phyloP scores from a whole-genome alignment of 2,797 vertebrate genomes.

The Gobionotothen gibberifrons region DNA sequence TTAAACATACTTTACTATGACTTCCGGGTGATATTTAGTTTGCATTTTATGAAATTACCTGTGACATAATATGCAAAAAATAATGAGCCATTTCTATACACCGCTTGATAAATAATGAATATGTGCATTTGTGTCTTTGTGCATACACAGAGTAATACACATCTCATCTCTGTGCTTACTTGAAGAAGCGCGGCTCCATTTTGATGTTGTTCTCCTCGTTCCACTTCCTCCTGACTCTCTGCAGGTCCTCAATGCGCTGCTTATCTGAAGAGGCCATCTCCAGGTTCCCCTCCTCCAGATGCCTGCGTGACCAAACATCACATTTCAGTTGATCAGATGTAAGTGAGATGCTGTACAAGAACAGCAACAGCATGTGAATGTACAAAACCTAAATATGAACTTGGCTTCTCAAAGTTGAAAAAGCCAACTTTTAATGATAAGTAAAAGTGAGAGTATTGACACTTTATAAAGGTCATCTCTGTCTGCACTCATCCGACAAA shows the following conservation, averaged over 20 bases:
- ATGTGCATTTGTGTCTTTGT: background rate
- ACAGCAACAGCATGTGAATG: background rate
- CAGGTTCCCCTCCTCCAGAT: constrained; percentile 94
- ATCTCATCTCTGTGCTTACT: constrained; percentile 82
- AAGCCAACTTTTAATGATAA: no score
- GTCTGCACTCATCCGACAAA: background rate
- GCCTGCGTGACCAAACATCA: constrained; percentile 75
- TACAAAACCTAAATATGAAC: background rate
- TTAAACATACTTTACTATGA: no score
- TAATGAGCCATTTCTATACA: background rate
- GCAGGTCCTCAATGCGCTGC: constrained; percentile 96
- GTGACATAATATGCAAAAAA: no score
- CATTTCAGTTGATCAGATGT: background rate
- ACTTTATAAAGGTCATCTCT: background rate
- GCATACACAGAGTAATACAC: background rate
- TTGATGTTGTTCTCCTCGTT: constrained; percentile 94
- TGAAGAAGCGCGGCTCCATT: constrained; percentile 95
- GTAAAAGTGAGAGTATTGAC: no score
- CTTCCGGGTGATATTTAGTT: no score
- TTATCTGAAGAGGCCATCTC: constrained; percentile 94
- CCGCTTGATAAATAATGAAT: background rate
- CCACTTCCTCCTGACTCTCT: constrained; percentile 91
- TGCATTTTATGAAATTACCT: no score
- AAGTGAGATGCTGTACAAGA: background rate
- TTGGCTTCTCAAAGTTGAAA: background rate